phyloP scores from a whole-genome alignment of 1,140 invertebrate species.

The Zaprionus tsacasi region DNA sequence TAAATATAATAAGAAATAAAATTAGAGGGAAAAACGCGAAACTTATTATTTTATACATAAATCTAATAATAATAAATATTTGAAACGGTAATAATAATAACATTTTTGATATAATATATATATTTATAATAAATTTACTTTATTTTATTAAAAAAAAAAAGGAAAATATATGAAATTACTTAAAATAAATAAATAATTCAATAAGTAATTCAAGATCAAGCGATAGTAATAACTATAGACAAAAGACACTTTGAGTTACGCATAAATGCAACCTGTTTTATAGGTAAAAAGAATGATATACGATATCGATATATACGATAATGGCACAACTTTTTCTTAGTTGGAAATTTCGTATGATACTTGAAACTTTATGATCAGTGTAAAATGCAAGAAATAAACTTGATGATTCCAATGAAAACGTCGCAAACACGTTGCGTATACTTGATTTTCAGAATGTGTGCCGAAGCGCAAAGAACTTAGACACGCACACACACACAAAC shows the following conservation, averaged over 20 bases:
- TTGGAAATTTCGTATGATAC: neutral
- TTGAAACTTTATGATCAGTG: neutral
- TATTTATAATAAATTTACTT: too few relatives aligned
- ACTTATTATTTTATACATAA: too few relatives aligned
- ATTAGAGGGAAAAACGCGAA: too few relatives aligned
- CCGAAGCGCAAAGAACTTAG: neutral
- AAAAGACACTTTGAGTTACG: neutral
- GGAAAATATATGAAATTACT: too few relatives aligned
- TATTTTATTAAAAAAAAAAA: too few relatives aligned
- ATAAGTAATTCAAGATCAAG: too few relatives aligned
- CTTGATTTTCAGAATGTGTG: constrained; percentile 1
- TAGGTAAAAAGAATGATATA: neutral
- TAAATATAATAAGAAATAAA: too few relatives aligned
- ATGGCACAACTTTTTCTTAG: neutral
- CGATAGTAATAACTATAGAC: too few relatives aligned
- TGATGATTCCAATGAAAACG: neutral
- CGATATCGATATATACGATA: neutral
- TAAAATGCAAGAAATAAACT: constrained; percentile 2
- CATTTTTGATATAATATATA: too few relatives aligned
- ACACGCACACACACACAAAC: neutral
- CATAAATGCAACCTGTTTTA: neutral
- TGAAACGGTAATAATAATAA: too few relatives aligned
- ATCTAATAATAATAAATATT: too few relatives aligned
- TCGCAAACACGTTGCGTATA: constrained; percentile 21
- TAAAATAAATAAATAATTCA: too few relatives aligned